Conservation (phyloP, 2,113 vertebrate species). For the Climacteris rufus region DNA sequence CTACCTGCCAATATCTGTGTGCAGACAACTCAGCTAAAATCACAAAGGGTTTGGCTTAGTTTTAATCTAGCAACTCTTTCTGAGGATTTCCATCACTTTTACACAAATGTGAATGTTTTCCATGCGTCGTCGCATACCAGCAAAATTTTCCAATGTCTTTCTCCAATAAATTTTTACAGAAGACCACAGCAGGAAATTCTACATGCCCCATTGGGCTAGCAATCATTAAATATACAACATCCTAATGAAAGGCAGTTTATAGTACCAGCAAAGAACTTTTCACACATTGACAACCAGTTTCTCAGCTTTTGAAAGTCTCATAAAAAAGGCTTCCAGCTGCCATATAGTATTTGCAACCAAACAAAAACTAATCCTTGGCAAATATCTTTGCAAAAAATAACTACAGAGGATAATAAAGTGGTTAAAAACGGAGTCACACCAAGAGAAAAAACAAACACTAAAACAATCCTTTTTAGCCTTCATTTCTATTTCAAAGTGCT, state of each 20-base stretch:
- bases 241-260: slow-evolving; percentile 58
- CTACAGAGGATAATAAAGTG: slow-evolving; percentile 20
- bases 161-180: slow-evolving; percentile 50
- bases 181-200: slow-evolving; percentile 54
- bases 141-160: slow-evolving; percentile 15
- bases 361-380: slow-evolving; percentile 48
- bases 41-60: slow-evolving; percentile 13
- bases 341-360: slow-evolving; percentile 45
- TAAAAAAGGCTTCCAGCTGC: slow-evolving; percentile 57
- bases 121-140: slow-evolving; percentile 44
- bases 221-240: slow-evolving; percentile 53
- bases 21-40: background rate
- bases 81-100: slow-evolving; percentile 49
- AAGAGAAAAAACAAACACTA: slow-evolving; percentile 18
- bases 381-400: slow-evolving; percentile 47
- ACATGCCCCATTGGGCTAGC: slow-evolving; percentile 60
- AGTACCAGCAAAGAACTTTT: slow-evolving; percentile 40
- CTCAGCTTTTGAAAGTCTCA: slow-evolving; percentile 28
- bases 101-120: slow-evolving; percentile 42
- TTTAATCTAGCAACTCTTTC: slow-evolving; percentile 35
- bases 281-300: slow-evolving; percentile 57
- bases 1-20: slow-evolving; percentile 18
- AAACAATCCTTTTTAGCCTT: background rate
- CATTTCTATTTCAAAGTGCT: background rate
- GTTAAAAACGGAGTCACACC: slow-evolving; percentile 13